Evolutionary conservation across 2,888 invertebrate genomes (phyloP), one percentile per base, ranked within the genome.

Genomic region (Orchestes rusci): DNA sequence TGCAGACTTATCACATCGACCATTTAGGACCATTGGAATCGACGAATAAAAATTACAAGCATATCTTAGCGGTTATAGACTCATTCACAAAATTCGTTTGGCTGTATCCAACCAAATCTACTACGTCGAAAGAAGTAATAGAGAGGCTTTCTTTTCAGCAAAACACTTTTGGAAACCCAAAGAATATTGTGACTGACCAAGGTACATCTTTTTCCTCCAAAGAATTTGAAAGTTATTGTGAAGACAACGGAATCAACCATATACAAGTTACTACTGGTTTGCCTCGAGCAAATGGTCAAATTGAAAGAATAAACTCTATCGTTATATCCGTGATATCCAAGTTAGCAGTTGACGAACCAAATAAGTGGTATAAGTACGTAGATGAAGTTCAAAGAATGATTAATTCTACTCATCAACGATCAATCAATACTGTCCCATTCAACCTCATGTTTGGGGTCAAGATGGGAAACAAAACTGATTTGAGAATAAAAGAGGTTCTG

Each of bases 131-230:
- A 23, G 59, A 60, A 40, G 56, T 56, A 1, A 48, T 62, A 10
- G 36, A 42, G 7, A 47, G 48, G 19, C 29, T 61, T n/a, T 36
- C 44, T 33, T 45, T 32, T 10, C 59, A 59, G 29, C 59, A 61
- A 33, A 49, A 52, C n/a, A 53, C 37, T 3, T 69, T 67, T 56
- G 67, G 65, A 4, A 64, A 64, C 46, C 65, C 66, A 8, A 41
- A 16, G 4, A 23, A 23, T 23, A 23, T 23, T 23, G 10, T 23
- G 10, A 7, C 23, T 7, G 60, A 67, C 40, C 49, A 55, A 38
- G 64, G 65, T 3, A 53, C 65, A 2, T 65, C 68, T 2, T 69
- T 63, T 42, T 64, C 64, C 1, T 59, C 64, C 1, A 39, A 56
- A 5, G 59, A 56, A 3, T 67, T 67, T 27, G 12, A 52, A 39